These are phyloP conservation scores for Pseudorhiza aurosa DNA, from an alignment of 30 jellyfish, hydroid and myxozoan genomes.

Conservation along the genomic window DNA sequence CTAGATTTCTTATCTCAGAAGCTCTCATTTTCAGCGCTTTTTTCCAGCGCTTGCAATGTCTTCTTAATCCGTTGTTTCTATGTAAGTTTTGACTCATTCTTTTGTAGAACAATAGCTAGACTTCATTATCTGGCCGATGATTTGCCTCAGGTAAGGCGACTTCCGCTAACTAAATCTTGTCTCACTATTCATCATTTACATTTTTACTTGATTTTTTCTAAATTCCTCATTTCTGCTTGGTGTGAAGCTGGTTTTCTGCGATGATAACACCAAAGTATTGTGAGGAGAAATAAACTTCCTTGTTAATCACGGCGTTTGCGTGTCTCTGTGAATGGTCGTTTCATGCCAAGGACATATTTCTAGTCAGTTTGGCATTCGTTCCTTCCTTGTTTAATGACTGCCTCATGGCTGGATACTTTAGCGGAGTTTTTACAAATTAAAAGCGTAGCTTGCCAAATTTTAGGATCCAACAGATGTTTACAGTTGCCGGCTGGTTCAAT, in stretches of 20 bases:
- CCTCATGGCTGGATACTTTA: no score
- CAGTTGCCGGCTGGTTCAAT: no score
- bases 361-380: no score
- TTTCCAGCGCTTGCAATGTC: not conserved
- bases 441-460: no score
- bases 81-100: not conserved
- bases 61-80: not conserved
- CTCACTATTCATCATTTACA: no score
- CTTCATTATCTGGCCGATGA: constrained; percentile 94
- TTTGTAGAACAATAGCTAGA: constrained; percentile 84
- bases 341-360: constrained; percentile 32
- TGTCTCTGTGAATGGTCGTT: constrained; percentile 3
- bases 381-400: no score
- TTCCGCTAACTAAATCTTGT: no score
- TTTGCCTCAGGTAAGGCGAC: constrained; percentile 73
- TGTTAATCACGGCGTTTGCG: constrained; percentile 28
- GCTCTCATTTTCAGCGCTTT: no score
- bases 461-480: no score
- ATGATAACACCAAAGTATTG: constrained; percentile 27
- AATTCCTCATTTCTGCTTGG: constrained; percentile 54
- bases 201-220: no score
- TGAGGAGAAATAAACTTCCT: constrained; percentile 26
- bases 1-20: no score
- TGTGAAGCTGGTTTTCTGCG: constrained; percentile 7
- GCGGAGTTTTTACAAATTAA: no score